Evolutionary conservation across 2,888 invertebrate species (phyloP), one percentile per base, ranked within the genome.

Genomic region (Acanthoscelides obtectus): DNA sequence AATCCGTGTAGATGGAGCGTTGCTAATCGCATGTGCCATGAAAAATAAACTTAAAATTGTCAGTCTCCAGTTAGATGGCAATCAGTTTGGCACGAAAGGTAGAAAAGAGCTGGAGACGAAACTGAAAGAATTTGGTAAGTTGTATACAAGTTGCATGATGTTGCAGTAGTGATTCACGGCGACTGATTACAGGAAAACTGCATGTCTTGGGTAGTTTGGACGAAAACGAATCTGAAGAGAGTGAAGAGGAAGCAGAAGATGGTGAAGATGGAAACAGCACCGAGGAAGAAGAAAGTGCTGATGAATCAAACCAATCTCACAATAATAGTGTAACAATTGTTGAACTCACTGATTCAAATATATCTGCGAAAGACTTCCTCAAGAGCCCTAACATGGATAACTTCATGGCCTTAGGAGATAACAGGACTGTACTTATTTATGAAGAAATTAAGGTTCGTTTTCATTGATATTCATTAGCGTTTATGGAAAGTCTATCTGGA

Each of bases 1-100:
- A 85, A 95, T 98, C 6, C 90, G 89, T 0, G 84, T 88, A 2
- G 87, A 88, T 3, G 96, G 93, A 0, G 95, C 93, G 0, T 80
- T 90, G 76, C 85, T 87, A 2, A 81, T 94, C 63, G 88, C 88
- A 0, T 79, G 87, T 66, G 89, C 91, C 0, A 80, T 93, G 74
- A 81, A 84, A 5, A 88, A 89, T 78, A 92, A 93, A 80, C 79
- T 79, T 0, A 87, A 88, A 25, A 80, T 93, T 12, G 86, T 84
- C 68, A 82, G 79, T 63, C 79, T 93, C 1, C 86, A 87, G 72
- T 81, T 94, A 19, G 90, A 92, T 83, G 91, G 90, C 0, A 93
- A 93, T 84, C 86, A 87, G 76, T 90, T 91, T 83, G 90, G 91
- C 17, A 82, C 82, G 20, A 84, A 85, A 0, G 88, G 88, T 0